These are phyloP conservation scores for Terebella lapidaria DNA, from an alignment of 2,888 invertebrate species.

Conservation along the genomic window DNA sequence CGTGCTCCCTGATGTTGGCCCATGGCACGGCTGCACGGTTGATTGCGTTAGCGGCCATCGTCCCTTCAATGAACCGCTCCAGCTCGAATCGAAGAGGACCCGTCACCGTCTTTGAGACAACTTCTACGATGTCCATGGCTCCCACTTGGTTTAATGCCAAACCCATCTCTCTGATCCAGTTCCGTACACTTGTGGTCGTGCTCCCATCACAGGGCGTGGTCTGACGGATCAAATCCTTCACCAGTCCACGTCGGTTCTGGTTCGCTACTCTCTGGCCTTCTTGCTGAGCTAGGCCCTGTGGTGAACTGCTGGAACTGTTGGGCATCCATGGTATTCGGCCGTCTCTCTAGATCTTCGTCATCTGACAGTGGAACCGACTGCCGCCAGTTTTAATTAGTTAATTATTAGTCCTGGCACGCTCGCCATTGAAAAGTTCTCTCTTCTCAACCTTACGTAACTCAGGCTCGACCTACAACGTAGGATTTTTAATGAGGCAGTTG, in stretches of 20 bases:
- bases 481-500: too few relatives aligned
- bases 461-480: too few relatives aligned
- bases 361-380: too few relatives aligned
- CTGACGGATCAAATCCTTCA: neutral
- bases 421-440: too few relatives aligned
- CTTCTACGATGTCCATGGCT: neutral
- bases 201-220: slow-evolving; percentile 1
- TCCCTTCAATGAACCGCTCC: neutral
- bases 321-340: too few relatives aligned
- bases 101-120: neutral
- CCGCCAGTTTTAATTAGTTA: too few relatives aligned
- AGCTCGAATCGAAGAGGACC: neutral
- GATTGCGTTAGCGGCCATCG: neutral
- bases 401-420: too few relatives aligned
- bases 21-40: slow-evolving; percentile 1
- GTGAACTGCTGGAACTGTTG: neutral
- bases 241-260: neutral
- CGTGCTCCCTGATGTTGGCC: neutral
- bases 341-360: too few relatives aligned
- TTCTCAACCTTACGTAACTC: too few relatives aligned
- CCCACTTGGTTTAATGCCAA: neutral
- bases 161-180: neutral
- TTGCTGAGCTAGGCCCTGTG: neutral
- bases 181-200: neutral
- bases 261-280: neutral